Base-by-base conservation (phyloP, 2,113 vertebrate species). In the Dicerorhinus sumatrensis region DNA sequence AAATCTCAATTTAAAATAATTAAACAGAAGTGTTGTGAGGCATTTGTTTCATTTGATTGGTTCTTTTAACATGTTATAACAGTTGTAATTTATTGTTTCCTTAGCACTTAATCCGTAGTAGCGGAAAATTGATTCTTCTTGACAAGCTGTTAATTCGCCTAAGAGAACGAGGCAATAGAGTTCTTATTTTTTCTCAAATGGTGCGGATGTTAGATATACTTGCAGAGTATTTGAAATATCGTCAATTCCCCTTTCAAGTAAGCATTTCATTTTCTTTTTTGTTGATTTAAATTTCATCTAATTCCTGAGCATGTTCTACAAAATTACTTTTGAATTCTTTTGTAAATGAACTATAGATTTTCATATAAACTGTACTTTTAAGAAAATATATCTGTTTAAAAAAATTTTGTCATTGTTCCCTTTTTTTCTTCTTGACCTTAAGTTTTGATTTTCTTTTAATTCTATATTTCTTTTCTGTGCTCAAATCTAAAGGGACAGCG, bases 171-270 rank as follows among this genome's bases (percentile, higher is more conserved):
- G 99, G 99, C 93, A 99, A 99, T 98, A 98, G 99, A 98, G 99
- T 99, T 36, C 99, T 99, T 87, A 99, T 99, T 98, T 99, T 99
- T 99, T 99, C 99, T 93, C 99, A 99, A 98, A 99, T 99, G 99
- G 99, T 99, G 94, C 99, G 99, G 98, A 99, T 99, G 99, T 99
- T 99, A 98, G 99, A 99, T 98, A 99, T 99, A 98, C 99, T 99
- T 96, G 99, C 99, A 88, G 99, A 99, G 0, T 99, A 99, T 98
- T 98, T 99, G 97, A 99, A 99, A 97, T 99, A 99, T 51, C 99
- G 99, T 42, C 99, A 99, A 36, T 99, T 99, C 96, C 99, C 99
- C 2, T 99, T 99, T 98, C 99, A 99, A 98, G 99, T 99, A 97
- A 98, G 98, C 65, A 73, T 93, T 98, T 96, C 54, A 36, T 94